A percentile compares a stretch with the other conserved stretches of the same genome.
Conservation (phyloP, 2,113 vertebrate species). For the Odocoileus hemionus region DNA sequence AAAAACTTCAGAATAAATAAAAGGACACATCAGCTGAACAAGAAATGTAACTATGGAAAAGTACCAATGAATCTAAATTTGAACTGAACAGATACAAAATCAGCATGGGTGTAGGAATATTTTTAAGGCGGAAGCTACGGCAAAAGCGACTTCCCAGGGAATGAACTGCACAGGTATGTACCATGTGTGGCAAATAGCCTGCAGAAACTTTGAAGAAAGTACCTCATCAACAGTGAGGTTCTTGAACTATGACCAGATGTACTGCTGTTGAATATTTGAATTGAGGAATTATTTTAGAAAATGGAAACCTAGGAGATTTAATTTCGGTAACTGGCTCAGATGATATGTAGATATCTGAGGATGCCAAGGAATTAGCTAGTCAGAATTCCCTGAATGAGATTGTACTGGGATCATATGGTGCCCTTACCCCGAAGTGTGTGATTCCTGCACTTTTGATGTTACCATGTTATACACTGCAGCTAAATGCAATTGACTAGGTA, state of each 20-base stretch:
- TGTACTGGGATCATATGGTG: not conserved
- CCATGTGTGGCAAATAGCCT: not conserved
- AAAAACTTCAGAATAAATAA: slow-evolving; percentile 82
- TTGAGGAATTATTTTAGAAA: slow-evolving; percentile 47
- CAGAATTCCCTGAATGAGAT: not conserved
- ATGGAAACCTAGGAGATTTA: slow-evolving; percentile 41
- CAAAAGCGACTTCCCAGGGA: slow-evolving; percentile 36
- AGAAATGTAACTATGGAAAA: slow-evolving; percentile 68
- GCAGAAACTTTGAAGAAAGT: slow-evolving; percentile 46
- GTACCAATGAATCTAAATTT: slow-evolving; percentile 72
- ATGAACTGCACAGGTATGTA: slow-evolving; percentile 66
- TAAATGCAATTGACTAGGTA: not conserved
- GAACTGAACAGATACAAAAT: slow-evolving; percentile 56
- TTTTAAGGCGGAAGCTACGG: slow-evolving; percentile 64
- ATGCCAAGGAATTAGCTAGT: slow-evolving; percentile 28
- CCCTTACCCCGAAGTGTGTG: not conserved
- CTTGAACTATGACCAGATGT: not conserved
- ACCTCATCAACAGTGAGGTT: slow-evolving; percentile 31
- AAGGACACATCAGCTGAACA: slow-evolving; percentile 66
- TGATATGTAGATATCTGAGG: slow-evolving; percentile 25
- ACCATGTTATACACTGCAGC: not conserved
- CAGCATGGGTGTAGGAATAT: slow-evolving; percentile 48
- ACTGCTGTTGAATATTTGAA: not conserved
- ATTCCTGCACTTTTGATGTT: not conserved
- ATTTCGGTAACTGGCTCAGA: slow-evolving; percentile 58